Evolutionary conservation across 2,888 invertebrate genomes (phyloP).

Genomic region (Parthenolecanium corni): DNA sequence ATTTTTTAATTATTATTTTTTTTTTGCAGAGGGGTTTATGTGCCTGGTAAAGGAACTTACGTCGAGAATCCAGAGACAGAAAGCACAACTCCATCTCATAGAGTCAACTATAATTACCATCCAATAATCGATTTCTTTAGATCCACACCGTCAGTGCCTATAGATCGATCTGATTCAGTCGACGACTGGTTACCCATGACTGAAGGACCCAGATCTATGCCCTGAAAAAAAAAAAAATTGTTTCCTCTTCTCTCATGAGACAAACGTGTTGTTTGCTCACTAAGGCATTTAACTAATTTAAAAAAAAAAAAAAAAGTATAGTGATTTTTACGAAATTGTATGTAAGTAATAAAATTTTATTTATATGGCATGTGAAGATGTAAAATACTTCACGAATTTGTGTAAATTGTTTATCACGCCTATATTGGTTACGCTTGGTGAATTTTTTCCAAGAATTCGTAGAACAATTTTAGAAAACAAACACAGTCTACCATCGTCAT

Average conservation of each 20-base stretch:
- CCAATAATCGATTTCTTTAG: conserved; percentile 68
- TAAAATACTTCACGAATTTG: too few species aligned
- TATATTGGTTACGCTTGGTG: too few species aligned
- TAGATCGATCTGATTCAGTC: conserved; percentile 3
- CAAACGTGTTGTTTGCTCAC: not conserved
- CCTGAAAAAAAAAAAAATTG: not conserved
- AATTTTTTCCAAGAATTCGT: too few species aligned
- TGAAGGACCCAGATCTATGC: conserved; percentile 25
- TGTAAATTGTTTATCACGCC: too few species aligned
- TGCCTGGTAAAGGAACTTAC: conserved; percentile 8
- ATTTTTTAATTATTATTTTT: too few species aligned
- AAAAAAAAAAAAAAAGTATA: not conserved
- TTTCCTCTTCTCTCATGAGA: not conserved
- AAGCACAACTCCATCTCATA: conserved; percentile 16
- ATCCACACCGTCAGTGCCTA: conserved; percentile 16
- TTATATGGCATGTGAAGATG: not conserved
- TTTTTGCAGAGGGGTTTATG: conserved; percentile 3
- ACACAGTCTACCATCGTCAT: too few species aligned
- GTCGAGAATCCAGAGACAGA: conserved; percentile 1
- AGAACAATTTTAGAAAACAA: too few species aligned
- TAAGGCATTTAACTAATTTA: not conserved
- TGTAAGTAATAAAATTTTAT: conserved; percentile 7
- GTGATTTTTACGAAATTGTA: not conserved
- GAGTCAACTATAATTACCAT: conserved; percentile 70
- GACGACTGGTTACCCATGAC: conserved; percentile 34